phyloP scores from a whole-genome alignment of 1,140 invertebrate genomes.

The Pseudomyrmex cubaensis region DNA sequence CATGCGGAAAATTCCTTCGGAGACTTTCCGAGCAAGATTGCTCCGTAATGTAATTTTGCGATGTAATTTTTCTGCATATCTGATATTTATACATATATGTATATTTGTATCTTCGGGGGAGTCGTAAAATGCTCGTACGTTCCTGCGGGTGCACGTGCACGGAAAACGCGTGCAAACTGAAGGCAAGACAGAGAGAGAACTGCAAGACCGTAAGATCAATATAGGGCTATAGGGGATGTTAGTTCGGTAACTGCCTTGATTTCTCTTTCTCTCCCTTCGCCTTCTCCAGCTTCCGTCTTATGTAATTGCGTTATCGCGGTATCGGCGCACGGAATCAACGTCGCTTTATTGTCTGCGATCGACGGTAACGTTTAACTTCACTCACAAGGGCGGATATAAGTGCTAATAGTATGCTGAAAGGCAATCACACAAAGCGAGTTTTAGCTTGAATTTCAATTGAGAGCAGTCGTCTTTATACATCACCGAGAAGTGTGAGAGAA shows the following conservation, averaged over 20 bases:
- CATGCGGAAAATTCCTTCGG: background rate
- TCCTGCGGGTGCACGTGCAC: conserved; percentile 29
- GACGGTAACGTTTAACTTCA: conserved; percentile 30
- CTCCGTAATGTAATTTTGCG: background rate
- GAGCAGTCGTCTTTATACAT: background rate
- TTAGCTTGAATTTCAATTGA: background rate
- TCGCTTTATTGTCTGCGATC: conserved; percentile 32
- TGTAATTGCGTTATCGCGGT: conserved; percentile 40
- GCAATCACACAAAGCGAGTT: conserved; percentile 15
- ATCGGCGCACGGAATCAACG: conserved; percentile 39
- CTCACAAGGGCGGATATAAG: background rate
- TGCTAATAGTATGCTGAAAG: conserved; percentile 15
- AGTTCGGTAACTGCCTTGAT: conserved; percentile 47
- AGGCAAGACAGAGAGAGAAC: conserved; percentile 37
- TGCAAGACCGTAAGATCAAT: conserved; percentile 61
- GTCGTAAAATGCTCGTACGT: background rate
- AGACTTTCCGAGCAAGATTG: background rate
- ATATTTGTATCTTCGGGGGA: background rate
- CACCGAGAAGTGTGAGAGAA: background rate
- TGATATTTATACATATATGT: too few relatives aligned
- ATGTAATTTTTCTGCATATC: background rate
- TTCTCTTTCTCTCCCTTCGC: background rate
- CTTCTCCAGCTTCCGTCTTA: conserved; percentile 26
- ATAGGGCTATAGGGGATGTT: conserved; percentile 64
- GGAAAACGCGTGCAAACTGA: conserved; percentile 24